Evolutionary conservation across 2,888 invertebrate genomes (phyloP), one percentile per base, ranked within the genome.

Genomic region (Aleiodes alternator): DNA sequence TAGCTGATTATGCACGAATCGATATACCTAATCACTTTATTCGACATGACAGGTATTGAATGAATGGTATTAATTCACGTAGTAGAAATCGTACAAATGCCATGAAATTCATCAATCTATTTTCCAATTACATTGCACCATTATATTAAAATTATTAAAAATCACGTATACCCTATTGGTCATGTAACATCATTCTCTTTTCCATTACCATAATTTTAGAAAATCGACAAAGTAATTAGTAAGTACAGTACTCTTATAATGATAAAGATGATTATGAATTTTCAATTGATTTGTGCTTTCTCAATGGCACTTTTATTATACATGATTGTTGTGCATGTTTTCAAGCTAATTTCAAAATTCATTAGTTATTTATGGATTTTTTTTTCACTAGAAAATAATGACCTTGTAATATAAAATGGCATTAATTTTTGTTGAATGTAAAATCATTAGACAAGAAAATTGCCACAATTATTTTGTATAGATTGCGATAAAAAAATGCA

Each of bases 231-330:
- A 66, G 9, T 43, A 66, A 53, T 73, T 56, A 66, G 56, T 73
- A 73, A 73, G 72, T 73, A 73, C 72, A 48, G 38, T 61, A 16
- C 8, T 50, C 12, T 38, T n/a, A 56, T 57, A 3, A 64, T 72
- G 8, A 16, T 50, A 31, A 23, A 43, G 5, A 48, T 29, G 16
- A 50, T 66, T 50, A 16, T 68, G 8, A 29, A 68, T 51, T 51
- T 51, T 68, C 14, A 70, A 51, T 69, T 53, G 16, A 43, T 48
- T 50, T 12, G n/a, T 29, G 43, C 16, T 56, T 57, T 73, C 23
- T 61, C 53, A 66, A 75, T 75, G 75, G 75, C 75, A 75, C 75
- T 68, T 51, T 53, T 53, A 8, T 53, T 53, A 53, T 70, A 48
- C 34, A 71, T 55, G 14, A 69, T 71, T 71, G 71, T 5, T 75